Conservation (phyloP, 1,140 invertebrate genomes). For the Drosophila erecta region DNA sequence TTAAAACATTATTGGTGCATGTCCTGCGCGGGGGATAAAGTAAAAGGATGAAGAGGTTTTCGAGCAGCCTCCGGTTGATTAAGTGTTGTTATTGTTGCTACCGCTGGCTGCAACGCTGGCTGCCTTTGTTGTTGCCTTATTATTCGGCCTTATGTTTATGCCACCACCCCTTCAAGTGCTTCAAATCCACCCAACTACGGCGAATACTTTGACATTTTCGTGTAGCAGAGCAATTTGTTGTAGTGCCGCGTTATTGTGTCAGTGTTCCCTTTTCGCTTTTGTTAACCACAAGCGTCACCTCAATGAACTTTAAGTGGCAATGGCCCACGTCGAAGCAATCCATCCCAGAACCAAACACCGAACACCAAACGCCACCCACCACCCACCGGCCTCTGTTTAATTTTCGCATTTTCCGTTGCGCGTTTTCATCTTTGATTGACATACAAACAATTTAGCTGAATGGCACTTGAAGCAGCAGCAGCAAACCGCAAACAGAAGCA, state of each 20-base stretch:
- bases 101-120: conserved; percentile 16
- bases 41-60: conserved; percentile 40
- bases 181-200: conserved; percentile 6
- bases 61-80: conserved; percentile 58
- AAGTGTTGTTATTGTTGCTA: conserved; percentile 59
- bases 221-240: conserved; percentile 76
- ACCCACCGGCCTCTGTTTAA: conserved; percentile 57
- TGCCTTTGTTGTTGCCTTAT: conserved; percentile 57
- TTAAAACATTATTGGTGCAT: conserved; percentile 33
- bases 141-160: conserved; percentile 70
- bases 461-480: conserved; percentile 72
- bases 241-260: conserved; percentile 57
- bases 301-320: conserved; percentile 73
- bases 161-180: conserved; percentile 45
- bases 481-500: conserved; percentile 64
- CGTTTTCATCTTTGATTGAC: conserved; percentile 83
- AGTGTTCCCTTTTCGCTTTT: conserved; percentile 34
- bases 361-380: not conserved
- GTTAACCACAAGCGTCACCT: conserved; percentile 65
- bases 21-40: conserved; percentile 23
- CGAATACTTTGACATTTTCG: conserved; percentile 60
- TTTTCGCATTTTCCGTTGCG: conserved; percentile 81
- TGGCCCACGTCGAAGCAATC: conserved; percentile 25
- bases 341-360: no score
- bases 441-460: conserved; percentile 84